Base-by-base conservation (phyloP, 1,140 invertebrate species). In the Gonatopus flavifemur region DNA sequence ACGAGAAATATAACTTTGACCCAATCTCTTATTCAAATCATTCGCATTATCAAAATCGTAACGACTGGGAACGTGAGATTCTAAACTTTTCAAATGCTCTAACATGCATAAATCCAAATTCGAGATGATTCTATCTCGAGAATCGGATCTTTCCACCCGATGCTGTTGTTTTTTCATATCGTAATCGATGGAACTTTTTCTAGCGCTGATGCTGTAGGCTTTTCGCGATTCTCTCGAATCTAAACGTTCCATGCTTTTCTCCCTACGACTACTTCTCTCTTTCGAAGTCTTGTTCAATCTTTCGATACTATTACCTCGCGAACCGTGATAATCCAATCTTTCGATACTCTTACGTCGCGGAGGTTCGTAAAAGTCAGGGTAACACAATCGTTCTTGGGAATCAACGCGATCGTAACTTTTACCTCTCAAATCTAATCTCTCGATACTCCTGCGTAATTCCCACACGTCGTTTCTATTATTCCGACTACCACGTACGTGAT, bases 21-120 rank as follows among this genome's bases (percentile, higher is more conserved):
- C 59, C 1, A 39, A 1, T 28, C 42, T 54, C 19, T 42, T 43
- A 35, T 4, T 64, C 60, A 13, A n/a, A n/a, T 49, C 9, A 25
- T 15, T n/a, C 25, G 38, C 53, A 7, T 65, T 57, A 13, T 42
- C 49, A 3, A 53, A 56, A 13, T 59, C 57, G 18, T 49, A 45
- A 3, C 54, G 45, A 8, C 54, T 51, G 1, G 52, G 13, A 7
- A 50, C 19, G 31, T 13, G 25, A 13, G 32, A 31, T 19, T 69
- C 67, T 22, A 66, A 28, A 0, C 49, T 60, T 20, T 57, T 67
- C 0, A 72, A 43, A 42, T 58, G 59, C 35, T 76, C 69, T 36
- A 76, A 68, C 1, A 66, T 57, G n/a, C 62, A 49, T 0, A 67
- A 63, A 58, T 76, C 74, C 31, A 76, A 76, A 22, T 77, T 68